phyloP scores from a whole-genome alignment of 2,888 invertebrate genomes.

The Cremastinae sp. region DNA sequence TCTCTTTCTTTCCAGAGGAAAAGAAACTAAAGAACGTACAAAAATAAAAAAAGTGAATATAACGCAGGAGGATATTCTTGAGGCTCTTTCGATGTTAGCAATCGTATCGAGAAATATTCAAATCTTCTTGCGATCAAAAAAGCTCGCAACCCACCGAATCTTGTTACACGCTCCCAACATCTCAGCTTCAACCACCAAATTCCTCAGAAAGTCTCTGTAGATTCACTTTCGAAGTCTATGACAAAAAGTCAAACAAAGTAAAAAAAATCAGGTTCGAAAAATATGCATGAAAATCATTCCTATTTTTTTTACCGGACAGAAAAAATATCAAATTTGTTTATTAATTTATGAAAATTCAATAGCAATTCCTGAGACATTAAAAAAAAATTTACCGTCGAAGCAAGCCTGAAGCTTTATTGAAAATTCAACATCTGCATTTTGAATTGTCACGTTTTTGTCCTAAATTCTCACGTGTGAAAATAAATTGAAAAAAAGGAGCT shows the following conservation, averaged over 20 bases:
- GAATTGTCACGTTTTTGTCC: too few species aligned
- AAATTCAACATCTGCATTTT: too few species aligned
- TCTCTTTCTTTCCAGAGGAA: background rate
- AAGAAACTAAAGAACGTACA: background rate
- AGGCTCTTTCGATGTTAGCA: constrained; percentile 55
- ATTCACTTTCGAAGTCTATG: background rate
- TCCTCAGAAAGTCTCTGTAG: constrained; percentile 7
- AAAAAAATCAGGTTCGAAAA: too few species aligned
- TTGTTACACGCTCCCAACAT: background rate
- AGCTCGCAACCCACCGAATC: constrained; percentile 7
- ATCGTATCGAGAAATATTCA: constrained; percentile 67
- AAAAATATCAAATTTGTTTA: too few species aligned
- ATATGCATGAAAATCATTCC: too few species aligned
- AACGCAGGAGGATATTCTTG: constrained; percentile 68
- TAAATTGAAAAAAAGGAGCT: too few species aligned
- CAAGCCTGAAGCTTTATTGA: too few species aligned
- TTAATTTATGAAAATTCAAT: too few species aligned
- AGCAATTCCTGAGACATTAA: too few species aligned
- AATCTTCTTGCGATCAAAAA: constrained; percentile 33
- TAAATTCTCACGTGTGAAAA: too few species aligned
- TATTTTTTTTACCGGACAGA: too few species aligned
- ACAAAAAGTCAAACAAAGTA: background rate
- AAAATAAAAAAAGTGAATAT: constrained; percentile 64
- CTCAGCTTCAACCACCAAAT: constrained; percentile 3
- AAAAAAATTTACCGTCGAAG: too few species aligned